Percentiles rank a stretch among this genome's conserved stretches.
phyloP scores from a whole-genome alignment of 2,888 invertebrate genomes.

The Oscheius onirici region DNA sequence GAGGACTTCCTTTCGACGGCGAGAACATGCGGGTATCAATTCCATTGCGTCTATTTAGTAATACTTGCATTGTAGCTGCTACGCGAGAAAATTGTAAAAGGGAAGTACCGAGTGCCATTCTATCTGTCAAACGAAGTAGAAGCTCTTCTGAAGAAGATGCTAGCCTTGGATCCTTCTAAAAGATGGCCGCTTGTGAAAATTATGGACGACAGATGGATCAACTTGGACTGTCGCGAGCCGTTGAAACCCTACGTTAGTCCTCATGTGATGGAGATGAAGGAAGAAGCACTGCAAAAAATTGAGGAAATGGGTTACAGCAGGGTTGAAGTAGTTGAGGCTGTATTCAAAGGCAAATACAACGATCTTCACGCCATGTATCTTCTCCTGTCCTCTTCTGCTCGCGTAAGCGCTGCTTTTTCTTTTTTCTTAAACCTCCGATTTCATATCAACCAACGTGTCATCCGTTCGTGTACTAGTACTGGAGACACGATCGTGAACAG shows the following conservation, averaged over 20 bases:
- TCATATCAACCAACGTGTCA: neutral
- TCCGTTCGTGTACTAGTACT: neutral
- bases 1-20: constrained; percentile 98
- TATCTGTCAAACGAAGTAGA: constrained; percentile 99
- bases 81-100: constrained; percentile 93
- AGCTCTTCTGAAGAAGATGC: constrained; percentile 97
- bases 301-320: constrained; percentile 87
- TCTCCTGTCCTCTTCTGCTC: constrained; percentile 77
- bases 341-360: constrained; percentile 95
- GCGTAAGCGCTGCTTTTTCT: neutral
- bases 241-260: neutral
- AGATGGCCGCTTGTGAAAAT: constrained; percentile 89
- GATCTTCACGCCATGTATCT: constrained; percentile 98
- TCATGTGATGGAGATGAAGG: neutral
- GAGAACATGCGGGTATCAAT: constrained; percentile 81
- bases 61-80: constrained; percentile 79
- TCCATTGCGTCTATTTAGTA: neutral
- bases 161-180: constrained; percentile 97
- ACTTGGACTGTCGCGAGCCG: neutral
- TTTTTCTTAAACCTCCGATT: neutral
- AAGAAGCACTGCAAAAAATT: neutral
- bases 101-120: constrained; percentile 99
- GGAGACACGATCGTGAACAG: no score
- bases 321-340: constrained; percentile 93
- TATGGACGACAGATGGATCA: constrained; percentile 80